Percentiles rank a stretch among this genome's conserved stretches.
Evolutionary conservation across 1,140 invertebrate genomes (phyloP).

Genomic region (Drosophila suzukii): DNA sequence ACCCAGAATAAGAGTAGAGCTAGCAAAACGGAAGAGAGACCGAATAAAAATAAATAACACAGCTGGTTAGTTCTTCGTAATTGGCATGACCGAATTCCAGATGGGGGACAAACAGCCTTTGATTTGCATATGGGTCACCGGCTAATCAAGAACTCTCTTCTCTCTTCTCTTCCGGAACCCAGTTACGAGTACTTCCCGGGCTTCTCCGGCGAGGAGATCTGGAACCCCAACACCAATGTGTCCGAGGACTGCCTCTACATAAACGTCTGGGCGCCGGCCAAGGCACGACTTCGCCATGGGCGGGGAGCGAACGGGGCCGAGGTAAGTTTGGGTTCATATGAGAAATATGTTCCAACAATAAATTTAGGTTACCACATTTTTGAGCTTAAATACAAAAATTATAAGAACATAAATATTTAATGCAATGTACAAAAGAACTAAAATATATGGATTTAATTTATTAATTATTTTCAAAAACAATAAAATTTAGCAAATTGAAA

Average conservation of each 20-base stretch:
- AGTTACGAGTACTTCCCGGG: slow-evolving; percentile 94
- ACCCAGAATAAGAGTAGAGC: slow-evolving; percentile 39
- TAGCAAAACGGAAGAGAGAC: slow-evolving; percentile 68
- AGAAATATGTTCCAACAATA: too few relatives aligned
- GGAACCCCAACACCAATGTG: slow-evolving; percentile 96
- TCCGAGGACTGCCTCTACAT: slow-evolving; percentile 97
- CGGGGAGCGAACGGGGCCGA: slow-evolving; percentile 83
- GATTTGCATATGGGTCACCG: slow-evolving; percentile 55
- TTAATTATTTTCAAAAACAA: too few relatives aligned
- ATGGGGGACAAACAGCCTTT: slow-evolving; percentile 31
- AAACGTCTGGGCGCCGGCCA: slow-evolving; percentile 95
- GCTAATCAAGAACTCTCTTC: slow-evolving; percentile 21
- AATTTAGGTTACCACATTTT: too few relatives aligned
- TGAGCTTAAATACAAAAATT: too few relatives aligned
- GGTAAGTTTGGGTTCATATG: slow-evolving; percentile 42
- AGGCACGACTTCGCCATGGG: slow-evolving; percentile 88
- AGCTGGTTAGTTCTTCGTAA: slow-evolving; percentile 72
- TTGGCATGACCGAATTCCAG: slow-evolving; percentile 64
- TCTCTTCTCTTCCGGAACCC: slow-evolving; percentile 1
- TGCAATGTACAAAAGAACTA: too few relatives aligned
- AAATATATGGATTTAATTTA: too few relatives aligned
- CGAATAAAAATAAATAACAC: slow-evolving; percentile 82
- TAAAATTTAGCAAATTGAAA: too few relatives aligned
- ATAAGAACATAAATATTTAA: too few relatives aligned
- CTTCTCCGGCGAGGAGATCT: slow-evolving; percentile 96